These are phyloP conservation scores for Propithecus coquereli DNA, from an alignment of 2,113 vertebrate species.

Conservation along the genomic window DNA sequence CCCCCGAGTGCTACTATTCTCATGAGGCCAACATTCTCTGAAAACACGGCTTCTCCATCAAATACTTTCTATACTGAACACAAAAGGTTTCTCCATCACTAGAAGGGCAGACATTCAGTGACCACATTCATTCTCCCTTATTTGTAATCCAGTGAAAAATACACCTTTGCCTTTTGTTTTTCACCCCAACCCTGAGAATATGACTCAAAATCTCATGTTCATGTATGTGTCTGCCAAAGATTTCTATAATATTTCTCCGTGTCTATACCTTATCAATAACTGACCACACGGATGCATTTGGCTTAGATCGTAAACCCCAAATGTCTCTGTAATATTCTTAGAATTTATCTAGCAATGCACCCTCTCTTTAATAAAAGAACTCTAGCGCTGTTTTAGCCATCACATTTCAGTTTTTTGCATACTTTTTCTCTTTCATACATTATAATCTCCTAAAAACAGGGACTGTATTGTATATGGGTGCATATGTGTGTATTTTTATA, in stretches of 20 bases:
- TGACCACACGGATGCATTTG: not conserved
- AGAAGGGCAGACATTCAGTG: not conserved
- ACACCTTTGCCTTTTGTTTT: conserved; percentile 19
- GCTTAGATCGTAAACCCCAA: not conserved
- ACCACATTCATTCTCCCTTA: not conserved
- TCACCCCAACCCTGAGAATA: not conserved
- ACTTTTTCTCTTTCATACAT: not conserved
- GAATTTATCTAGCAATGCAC: not conserved
- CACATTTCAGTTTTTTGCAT: not conserved
- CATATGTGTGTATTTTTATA: not conserved
- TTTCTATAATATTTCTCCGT: not conserved
- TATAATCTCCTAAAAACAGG: not conserved
- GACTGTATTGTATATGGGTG: not conserved
- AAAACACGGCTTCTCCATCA: not conserved
- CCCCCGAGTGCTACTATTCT: not conserved
- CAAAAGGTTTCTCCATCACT: not conserved
- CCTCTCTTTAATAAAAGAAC: not conserved
- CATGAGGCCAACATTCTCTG: not conserved
- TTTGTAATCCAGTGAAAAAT: conserved; percentile 31
- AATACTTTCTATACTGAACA: not conserved
- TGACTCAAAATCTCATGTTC: not conserved
- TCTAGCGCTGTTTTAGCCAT: not conserved
- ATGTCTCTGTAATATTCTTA: not conserved
- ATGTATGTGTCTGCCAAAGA: not conserved
- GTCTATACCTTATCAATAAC: conserved; percentile 15